phyloP scores from a whole-genome alignment of 2,113 vertebrate species.

The Nothoprocta perdicaria region DNA sequence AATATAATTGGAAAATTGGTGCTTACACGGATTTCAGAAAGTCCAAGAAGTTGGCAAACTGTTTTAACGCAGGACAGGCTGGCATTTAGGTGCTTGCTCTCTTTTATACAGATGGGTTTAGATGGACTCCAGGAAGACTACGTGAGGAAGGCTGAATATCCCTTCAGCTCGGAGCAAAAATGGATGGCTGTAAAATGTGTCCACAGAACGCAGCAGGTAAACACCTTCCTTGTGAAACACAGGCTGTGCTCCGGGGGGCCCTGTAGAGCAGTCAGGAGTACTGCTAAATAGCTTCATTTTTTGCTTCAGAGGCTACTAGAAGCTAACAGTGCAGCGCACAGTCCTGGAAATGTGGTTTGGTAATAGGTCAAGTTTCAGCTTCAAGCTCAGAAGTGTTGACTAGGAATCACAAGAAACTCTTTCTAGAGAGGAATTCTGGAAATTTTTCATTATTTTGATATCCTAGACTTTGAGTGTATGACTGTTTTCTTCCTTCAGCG shows the following conservation, averaged over 20 bases:
- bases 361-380: not conserved
- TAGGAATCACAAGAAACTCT: not conserved
- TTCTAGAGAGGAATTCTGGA: not conserved
- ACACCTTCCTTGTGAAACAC: not conserved
- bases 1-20: not conserved
- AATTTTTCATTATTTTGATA: not conserved
- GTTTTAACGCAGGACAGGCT: not conserved
- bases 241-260: not conserved
- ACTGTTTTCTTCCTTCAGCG: not conserved
- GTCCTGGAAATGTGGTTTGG: not conserved
- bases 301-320: not conserved
- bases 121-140: conserved; percentile 91
- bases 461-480: not conserved
- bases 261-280: not conserved
- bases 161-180: conserved; percentile 96
- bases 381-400: not conserved
- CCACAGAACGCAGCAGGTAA: conserved; percentile 91
- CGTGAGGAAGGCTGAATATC: conserved; percentile 89
- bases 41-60: not conserved
- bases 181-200: conserved; percentile 97
- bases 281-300: not conserved
- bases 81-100: not conserved
- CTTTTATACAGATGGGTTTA: conserved; percentile 88
- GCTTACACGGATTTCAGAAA: not conserved
- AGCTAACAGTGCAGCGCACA: not conserved